Evolutionary conservation across 92 coral and sea anemone species (phyloP).

Genomic region (Porites divaricata): DNA sequence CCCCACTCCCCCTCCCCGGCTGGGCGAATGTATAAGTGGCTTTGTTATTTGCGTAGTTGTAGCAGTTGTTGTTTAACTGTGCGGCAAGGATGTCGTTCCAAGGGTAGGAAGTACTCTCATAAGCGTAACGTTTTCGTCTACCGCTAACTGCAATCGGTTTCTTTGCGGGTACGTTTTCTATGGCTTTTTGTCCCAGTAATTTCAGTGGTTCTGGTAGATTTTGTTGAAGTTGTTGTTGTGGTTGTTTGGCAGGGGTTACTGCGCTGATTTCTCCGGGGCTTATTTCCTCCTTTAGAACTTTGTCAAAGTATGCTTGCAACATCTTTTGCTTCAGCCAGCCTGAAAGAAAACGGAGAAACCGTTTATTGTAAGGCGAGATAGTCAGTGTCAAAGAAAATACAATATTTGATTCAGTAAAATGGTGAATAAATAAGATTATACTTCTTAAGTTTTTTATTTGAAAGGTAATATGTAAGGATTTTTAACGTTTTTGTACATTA

Average conservation of each 20-base stretch:
- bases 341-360: neutral
- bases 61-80: neutral
- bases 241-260: neutral
- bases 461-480: no score
- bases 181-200: no score
- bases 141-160: no score
- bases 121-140: neutral
- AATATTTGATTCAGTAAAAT: no score
- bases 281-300: neutral
- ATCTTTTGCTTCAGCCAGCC: neutral
- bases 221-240: neutral
- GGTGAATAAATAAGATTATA: no score
- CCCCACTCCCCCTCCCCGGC: neutral
- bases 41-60: slow-evolving; percentile 5
- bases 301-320: neutral
- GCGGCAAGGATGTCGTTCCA: neutral
- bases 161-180: no score
- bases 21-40: neutral
- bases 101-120: neutral
- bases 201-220: neutral
- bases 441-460: no score
- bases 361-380: no score
- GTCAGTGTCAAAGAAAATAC: no score
- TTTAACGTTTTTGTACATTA: no score
- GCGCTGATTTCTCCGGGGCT: neutral